Percentiles rank a stretch among this genome's conserved stretches.
Conservation (phyloP, 2,797 vertebrate species). For the Alosa sapidissima region DNA sequence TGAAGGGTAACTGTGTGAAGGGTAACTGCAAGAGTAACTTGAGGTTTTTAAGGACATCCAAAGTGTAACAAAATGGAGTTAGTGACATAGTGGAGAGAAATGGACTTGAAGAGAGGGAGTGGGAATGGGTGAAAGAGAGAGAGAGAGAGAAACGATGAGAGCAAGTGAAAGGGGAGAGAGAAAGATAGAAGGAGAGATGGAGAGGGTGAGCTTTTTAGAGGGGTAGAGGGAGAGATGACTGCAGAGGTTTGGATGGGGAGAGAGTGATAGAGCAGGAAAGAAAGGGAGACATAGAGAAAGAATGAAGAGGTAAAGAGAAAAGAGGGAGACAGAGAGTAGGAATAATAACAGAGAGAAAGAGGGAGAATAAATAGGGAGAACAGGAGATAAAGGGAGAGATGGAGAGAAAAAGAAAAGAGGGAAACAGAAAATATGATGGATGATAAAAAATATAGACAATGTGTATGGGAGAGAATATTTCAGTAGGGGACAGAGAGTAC, state of each 20-base stretch:
- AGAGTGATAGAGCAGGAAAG: background rate
- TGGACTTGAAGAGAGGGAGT: background rate
- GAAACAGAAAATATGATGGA: too few species aligned
- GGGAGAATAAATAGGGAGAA: constrained; percentile 29
- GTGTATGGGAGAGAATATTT: background rate
- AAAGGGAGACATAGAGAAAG: background rate
- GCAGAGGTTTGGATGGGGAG: background rate
- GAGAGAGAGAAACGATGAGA: too few species aligned
- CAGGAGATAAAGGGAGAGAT: background rate
- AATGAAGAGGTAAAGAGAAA: background rate
- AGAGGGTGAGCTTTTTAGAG: background rate
- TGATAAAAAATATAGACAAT: too few species aligned
- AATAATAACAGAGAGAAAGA: too few species aligned
- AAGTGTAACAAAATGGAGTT: background rate
- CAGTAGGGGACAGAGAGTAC: background rate
- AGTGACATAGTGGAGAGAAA: background rate
- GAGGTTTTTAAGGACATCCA: too few species aligned
- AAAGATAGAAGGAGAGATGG: background rate
- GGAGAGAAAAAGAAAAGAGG: constrained; percentile 2
- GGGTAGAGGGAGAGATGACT: background rate
- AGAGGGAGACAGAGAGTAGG: background rate
- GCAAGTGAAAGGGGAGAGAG: background rate
- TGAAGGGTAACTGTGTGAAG: too few species aligned
- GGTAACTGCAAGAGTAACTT: too few species aligned
- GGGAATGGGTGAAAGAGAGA: too few species aligned